Evolutionary conservation across 2,888 invertebrate species (phyloP), one percentile per base, ranked within the genome.

Genomic region (Andrena marginata): DNA sequence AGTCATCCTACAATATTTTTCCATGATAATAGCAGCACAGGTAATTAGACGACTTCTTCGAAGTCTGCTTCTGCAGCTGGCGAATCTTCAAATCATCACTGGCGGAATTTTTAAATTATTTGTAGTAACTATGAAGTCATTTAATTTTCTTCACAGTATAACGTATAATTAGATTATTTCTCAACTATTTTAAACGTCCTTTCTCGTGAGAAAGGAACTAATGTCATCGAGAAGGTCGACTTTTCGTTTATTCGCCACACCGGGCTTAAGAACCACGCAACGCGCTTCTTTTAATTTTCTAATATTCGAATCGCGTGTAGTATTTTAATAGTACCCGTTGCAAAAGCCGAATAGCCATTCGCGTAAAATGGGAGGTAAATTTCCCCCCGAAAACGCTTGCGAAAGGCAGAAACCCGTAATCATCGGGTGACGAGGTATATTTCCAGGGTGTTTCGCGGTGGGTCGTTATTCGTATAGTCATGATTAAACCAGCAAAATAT

Each of bases 401-500:
- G 51, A 71, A 73, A 56, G 33, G 5, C 13, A 31, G 26, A 49
- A 67, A 16, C 83, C 77, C 71, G 10, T 83, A 82, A 82, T 83
- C 77, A 77, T 29, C 54, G 54, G 59, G 48, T 33, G 77, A 64
- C 65, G 42, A 71, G 69, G 64, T 20, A 51, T 33, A 20, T 67
- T 49, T 54, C 29, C 16, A 64, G 62, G 33, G 33, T 54, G 65
- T 80, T 69, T 59, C 62, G 59, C 42, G 69, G 67, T 6, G 16
- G 74, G 31, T 51, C 73, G 56, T 77, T 79, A 23, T 29, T 29
- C 69, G 26, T 75, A 84, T 56, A 51, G 70, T 78, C 87, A 84
- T 84, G 76, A 88, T 85, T 88, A 87, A 20, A 29, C 62, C 54
- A 42, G 64, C 65, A 62, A 74, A 89, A 75, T 67, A 88, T 82